Conservation (phyloP, 2,888 invertebrate genomes). For the Sylvicola fuscatus region DNA sequence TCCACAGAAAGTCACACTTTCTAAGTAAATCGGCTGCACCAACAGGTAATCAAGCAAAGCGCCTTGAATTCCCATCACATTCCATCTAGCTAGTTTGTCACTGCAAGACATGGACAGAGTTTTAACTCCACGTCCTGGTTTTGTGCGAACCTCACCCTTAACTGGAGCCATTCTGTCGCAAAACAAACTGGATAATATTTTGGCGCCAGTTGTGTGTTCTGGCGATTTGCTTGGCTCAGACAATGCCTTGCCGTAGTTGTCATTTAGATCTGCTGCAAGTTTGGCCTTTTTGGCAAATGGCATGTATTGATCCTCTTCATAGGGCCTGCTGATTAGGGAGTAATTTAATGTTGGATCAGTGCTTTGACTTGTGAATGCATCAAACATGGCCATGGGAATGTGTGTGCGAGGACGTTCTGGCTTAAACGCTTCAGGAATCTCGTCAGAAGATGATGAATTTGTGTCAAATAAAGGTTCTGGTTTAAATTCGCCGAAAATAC, state of each 20-base stretch:
- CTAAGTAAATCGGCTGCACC: conserved; percentile 42
- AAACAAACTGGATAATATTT: no score
- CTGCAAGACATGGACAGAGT: conserved; percentile 85
- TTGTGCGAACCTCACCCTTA: conserved; percentile 54
- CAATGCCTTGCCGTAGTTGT: conserved; percentile 10
- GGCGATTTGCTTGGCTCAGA: no score
- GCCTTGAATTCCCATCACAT: conserved; percentile 68
- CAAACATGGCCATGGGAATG: no score
- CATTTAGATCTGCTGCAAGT: conserved; percentile 8
- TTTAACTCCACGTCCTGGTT: conserved; percentile 77
- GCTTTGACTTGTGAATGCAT: no score
- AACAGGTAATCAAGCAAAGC: conserved; percentile 50
- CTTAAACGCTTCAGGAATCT: no score
- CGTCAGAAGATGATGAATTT: no score
- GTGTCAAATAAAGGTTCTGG: no score
- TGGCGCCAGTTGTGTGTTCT: conserved; percentile 63
- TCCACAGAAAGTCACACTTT: conserved; percentile 48
- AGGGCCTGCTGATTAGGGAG: conserved; percentile 6
- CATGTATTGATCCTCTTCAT: no score
- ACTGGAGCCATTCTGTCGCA: conserved; percentile 44
- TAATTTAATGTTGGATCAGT: conserved; percentile 10
- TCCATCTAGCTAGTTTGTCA: conserved; percentile 85
- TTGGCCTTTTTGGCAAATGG: conserved; percentile 6
- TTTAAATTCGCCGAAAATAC: conserved; percentile 37
- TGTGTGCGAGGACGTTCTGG: no score